phyloP scores from a whole-genome alignment of 2,888 invertebrate genomes.

The Drosophila subquinaria region DNA sequence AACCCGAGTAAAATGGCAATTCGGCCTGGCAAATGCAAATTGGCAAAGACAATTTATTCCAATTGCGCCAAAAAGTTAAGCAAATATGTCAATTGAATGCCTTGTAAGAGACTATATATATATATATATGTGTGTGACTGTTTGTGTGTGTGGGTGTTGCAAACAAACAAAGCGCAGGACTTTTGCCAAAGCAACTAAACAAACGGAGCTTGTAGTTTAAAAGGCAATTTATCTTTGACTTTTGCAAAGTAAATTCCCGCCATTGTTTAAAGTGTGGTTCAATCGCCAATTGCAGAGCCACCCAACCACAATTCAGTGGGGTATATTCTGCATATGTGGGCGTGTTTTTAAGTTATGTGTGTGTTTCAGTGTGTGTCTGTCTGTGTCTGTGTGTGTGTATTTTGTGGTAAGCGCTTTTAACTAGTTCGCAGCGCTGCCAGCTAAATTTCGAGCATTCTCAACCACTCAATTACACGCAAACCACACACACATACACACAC shows the following conservation, averaged over 20 bases:
- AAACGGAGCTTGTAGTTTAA: constrained; percentile 76
- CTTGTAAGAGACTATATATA: constrained; percentile 17
- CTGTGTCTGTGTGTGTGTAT: constrained; percentile 29
- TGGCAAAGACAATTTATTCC: constrained; percentile 71
- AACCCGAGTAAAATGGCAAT: constrained; percentile 4
- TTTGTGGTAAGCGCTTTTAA: constrained; percentile 66
- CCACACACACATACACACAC: constrained; percentile 23
- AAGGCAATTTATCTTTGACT: constrained; percentile 80
- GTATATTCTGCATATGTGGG: constrained; percentile 24
- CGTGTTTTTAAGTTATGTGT: constrained; percentile 12
- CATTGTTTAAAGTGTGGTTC: constrained; percentile 73
- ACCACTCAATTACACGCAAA: constrained; percentile 73
- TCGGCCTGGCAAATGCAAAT: constrained; percentile 65
- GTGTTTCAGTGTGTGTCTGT: constrained; percentile 9
- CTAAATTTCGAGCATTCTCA: constrained; percentile 63
- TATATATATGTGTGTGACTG: constrained; percentile 19
- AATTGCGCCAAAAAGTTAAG: constrained; percentile 68
- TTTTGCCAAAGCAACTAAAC: constrained; percentile 63
- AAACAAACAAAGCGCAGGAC: constrained; percentile 72
- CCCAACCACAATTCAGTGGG: constrained; percentile 7
- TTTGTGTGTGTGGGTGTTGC: constrained; percentile 24
- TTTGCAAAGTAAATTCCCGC: constrained; percentile 72
- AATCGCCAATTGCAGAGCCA: constrained; percentile 21
- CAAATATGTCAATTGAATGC: constrained; percentile 57
- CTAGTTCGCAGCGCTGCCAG: constrained; percentile 60